Percentiles rank a stretch among this genome's conserved stretches.
These are phyloP conservation scores for Diachasma alloeum DNA, from an alignment of 1,140 invertebrate genomes.

Conservation along the genomic window DNA sequence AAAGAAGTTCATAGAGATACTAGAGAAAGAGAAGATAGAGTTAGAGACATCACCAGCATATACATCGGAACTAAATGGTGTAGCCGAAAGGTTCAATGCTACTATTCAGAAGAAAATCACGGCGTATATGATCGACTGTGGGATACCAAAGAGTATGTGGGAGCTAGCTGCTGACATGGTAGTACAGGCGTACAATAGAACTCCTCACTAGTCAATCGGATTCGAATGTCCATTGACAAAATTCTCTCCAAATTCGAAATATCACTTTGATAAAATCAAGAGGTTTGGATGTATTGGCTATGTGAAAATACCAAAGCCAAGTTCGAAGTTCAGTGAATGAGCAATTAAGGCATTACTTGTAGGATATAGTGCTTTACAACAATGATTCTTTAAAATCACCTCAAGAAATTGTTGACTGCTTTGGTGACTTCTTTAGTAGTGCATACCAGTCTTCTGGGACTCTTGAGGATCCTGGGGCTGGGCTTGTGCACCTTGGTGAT, in stretches of 20 bases:
- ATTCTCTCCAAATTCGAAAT: not conserved
- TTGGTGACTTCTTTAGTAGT: no score
- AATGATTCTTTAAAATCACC: no score
- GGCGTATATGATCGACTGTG: slow-evolving; percentile 46
- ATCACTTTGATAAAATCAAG: slow-evolving; percentile 28
- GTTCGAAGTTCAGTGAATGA: slow-evolving; percentile 26
- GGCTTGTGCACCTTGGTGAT: no score
- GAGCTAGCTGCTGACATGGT: slow-evolving; percentile 46
- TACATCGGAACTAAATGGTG: slow-evolving; percentile 48
- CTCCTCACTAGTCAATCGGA: slow-evolving; percentile 33
- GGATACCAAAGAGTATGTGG: slow-evolving; percentile 49
- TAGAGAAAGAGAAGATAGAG: slow-evolving; percentile 33
- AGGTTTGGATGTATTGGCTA: slow-evolving; percentile 35
- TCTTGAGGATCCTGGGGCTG: no score
- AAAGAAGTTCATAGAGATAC: slow-evolving; percentile 28
- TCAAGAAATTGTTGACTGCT: no score
- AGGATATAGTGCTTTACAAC: no score
- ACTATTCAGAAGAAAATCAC: slow-evolving; percentile 47
- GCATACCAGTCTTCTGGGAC: no score
- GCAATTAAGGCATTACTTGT: slow-evolving; percentile 28
- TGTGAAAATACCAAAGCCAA: slow-evolving; percentile 23
- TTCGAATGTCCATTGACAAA: slow-evolving; percentile 25
- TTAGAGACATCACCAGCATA: slow-evolving; percentile 23
- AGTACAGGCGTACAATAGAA: slow-evolving; percentile 46
- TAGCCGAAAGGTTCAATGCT: slow-evolving; percentile 52